Evolutionary conservation across 2,797 vertebrate species (phyloP), one percentile per base, ranked within the genome.

Genomic region (Corythornis leucogaster): DNA sequence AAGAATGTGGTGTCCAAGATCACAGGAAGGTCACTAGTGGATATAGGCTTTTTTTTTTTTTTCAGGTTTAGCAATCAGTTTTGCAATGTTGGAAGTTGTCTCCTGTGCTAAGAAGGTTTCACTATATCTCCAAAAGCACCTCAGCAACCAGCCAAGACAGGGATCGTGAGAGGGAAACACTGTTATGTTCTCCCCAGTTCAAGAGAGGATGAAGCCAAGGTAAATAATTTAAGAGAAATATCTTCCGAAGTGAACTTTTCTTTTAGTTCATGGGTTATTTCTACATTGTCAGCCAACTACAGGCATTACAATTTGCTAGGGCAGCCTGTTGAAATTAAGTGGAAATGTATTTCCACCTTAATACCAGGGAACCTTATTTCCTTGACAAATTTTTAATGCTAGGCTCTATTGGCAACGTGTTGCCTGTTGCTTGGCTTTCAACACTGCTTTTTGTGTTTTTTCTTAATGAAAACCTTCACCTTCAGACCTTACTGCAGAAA

Each of bases 131-230:
- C 90, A 94, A 92, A 92, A 87, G 58, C 83, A 92, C 71, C 79
- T 82, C 69, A 92, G 80, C 59, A 89, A 89, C 21, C 67, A 95
- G 83, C 80, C 93, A 95, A 94, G 76, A 87, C 55, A 88, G 77
- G 89, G 85, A 95, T 85, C 53, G 87, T 85, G 79, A 87, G 45
- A 80, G 62, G 68, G 55, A 86, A 95, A 93, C 61, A 73, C 58
- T 64, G 54, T 75, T 92, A 69, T 50, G 68, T 61, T 92, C 62
- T 92, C 51, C 67, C 17, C 62, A 84, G 0, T 57, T 85, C 71
- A 81, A 58, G 46, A 46, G 55, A 92, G 9, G 57, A 78, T 4
- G n/a, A 89, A 94, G 94, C 96, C 94, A 97, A 96, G 43, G 86
- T 67, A 96, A 97, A 95, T 92, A 90, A 80, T 61, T 85, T 64